These are phyloP conservation scores for Oikopleura dioica DNA, from an alignment of 23 tunicate species.

Conservation along the genomic window DNA sequence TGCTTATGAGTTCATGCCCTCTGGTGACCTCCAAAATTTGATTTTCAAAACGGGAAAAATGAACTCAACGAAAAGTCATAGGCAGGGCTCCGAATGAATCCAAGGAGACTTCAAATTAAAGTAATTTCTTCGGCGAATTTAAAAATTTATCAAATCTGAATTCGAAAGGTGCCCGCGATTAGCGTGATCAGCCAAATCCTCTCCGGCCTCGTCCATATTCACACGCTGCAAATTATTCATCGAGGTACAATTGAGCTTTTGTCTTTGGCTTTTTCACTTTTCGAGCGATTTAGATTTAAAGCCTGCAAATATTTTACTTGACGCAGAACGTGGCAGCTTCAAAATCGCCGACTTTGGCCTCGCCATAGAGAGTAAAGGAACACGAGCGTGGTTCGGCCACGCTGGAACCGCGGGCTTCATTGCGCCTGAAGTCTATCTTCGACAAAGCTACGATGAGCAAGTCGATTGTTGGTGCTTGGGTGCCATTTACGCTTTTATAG, in stretches of 20 bases:
- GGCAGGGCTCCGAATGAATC: no score
- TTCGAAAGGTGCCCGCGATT: background rate
- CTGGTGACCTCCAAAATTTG: no score
- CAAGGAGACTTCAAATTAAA: no score
- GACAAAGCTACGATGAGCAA: background rate
- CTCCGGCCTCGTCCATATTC: background rate
- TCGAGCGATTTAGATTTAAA: background rate
- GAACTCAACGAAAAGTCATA: no score
- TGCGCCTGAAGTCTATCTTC: background rate
- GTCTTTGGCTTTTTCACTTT: background rate
- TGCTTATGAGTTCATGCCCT: no score
- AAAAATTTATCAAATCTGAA: no score
- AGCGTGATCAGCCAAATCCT: background rate
- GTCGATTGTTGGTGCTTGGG: background rate
- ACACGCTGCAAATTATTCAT: background rate
- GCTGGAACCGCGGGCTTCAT: background rate
- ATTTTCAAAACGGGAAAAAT: no score
- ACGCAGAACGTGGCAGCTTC: background rate
- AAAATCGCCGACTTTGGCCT: slow-evolving; percentile 1
- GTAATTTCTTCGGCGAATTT: no score
- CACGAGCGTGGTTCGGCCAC: background rate
- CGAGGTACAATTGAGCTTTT: background rate
- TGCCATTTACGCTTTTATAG: background rate
- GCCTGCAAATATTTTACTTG: background rate
- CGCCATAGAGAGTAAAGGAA: background rate